These are phyloP conservation scores for Synanthedon formicaeformis DNA, from an alignment of 2,888 invertebrate species.

Conservation along the genomic window DNA sequence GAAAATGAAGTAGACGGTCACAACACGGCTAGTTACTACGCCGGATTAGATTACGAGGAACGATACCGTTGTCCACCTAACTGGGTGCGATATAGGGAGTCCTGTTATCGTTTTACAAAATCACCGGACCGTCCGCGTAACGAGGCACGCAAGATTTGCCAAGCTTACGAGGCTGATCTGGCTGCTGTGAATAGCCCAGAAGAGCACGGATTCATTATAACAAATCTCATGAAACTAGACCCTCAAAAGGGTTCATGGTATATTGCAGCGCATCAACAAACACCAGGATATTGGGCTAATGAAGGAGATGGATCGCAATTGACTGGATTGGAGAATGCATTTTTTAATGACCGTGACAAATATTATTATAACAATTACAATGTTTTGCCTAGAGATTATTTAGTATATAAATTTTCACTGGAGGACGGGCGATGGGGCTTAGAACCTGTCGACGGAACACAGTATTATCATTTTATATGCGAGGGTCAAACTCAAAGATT, in stretches of 20 bases:
- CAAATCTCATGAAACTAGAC: slow-evolving; percentile 84
- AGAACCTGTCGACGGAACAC: slow-evolving; percentile 81
- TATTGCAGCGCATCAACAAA: slow-evolving; percentile 81
- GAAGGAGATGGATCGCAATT: slow-evolving; percentile 85
- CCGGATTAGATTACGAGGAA: slow-evolving; percentile 55
- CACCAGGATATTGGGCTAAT: slow-evolving; percentile 83
- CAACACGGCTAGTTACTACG: slow-evolving; percentile 48
- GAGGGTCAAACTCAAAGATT: slow-evolving; percentile 84
- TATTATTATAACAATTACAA: slow-evolving; percentile 53
- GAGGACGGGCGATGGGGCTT: slow-evolving; percentile 86
- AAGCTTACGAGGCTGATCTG: slow-evolving; percentile 85
- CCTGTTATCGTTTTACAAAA: slow-evolving; percentile 91
- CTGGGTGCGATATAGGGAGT: slow-evolving; percentile 85
- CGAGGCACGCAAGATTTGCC: slow-evolving; percentile 87
- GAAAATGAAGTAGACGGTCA: slow-evolving; percentile 52
- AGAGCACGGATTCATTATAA: slow-evolving; percentile 89
- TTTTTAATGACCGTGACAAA: slow-evolving; percentile 73
- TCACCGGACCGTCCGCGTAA: slow-evolving; percentile 84
- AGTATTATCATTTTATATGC: slow-evolving; percentile 86
- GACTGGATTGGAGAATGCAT: slow-evolving; percentile 83
- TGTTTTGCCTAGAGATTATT: slow-evolving; percentile 75
- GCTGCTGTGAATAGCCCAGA: slow-evolving; percentile 83
- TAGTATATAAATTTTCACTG: slow-evolving; percentile 83
- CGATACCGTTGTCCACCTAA: slow-evolving; percentile 80
- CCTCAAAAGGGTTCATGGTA: slow-evolving; percentile 91